Evolutionary conservation across 2,888 invertebrate species (phyloP).

Genomic region (Brenthis hecate): DNA sequence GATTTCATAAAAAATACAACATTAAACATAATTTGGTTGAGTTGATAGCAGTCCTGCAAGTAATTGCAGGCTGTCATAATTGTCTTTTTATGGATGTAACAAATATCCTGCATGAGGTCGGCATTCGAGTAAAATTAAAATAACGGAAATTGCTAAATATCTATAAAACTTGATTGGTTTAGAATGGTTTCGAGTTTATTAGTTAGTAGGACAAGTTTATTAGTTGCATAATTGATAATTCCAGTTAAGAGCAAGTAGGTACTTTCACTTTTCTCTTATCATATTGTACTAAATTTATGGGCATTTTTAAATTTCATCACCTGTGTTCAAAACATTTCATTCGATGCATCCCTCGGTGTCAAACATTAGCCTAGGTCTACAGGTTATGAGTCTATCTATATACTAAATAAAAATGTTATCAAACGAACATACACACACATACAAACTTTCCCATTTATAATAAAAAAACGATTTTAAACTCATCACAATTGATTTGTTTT

Average conservation of each 20-base stretch:
- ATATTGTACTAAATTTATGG: neutral
- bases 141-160: conserved; percentile 32
- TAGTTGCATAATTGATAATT: conserved; percentile 28
- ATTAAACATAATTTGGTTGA: too few relatives aligned
- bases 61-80: neutral
- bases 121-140: conserved; percentile 13
- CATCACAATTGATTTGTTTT: too few relatives aligned
- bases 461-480: too few relatives aligned
- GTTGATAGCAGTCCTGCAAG: neutral
- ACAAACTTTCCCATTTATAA: too few relatives aligned
- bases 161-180: conserved; percentile 32
- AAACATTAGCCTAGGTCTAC: too few relatives aligned
- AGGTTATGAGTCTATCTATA: too few relatives aligned
- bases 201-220: conserved; percentile 30
- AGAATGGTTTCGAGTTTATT: conserved; percentile 32
- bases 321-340: too few relatives aligned
- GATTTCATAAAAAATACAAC: too few relatives aligned
- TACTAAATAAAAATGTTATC: too few relatives aligned
- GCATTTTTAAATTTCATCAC: too few relatives aligned
- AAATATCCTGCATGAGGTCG: neutral
- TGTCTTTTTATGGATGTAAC: neutral
- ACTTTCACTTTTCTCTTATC: conserved; percentile 30
- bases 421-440: too few relatives aligned
- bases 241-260: conserved; percentile 20
- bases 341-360: too few relatives aligned